Evolutionary conservation across 2,888 invertebrate species (phyloP).

Genomic region (Eupithecia centaureata): DNA sequence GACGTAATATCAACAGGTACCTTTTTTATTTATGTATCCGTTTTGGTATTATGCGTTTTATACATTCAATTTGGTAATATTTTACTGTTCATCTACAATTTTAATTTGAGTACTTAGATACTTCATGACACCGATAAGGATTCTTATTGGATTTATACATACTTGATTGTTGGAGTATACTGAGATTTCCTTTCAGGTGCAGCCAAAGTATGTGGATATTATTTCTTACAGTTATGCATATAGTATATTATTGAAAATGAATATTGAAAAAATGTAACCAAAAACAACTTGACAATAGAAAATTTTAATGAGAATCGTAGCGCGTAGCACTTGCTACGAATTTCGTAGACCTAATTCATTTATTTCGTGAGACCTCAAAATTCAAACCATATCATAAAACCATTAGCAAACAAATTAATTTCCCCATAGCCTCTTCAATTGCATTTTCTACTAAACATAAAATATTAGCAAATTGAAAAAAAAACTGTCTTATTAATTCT

Average conservation of each 20-base stretch:
- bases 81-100: not conserved
- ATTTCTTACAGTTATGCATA: too few species aligned
- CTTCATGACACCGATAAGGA: not conserved
- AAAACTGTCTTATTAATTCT: too few species aligned
- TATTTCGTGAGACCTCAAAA: not conserved
- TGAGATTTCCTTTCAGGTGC: not conserved
- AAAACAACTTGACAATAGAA: too few species aligned
- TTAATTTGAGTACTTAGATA: not conserved
- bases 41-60: not conserved
- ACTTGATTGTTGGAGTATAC: not conserved
- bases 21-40: not conserved
- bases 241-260: too few species aligned
- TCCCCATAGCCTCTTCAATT: too few species aligned
- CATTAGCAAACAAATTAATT: too few species aligned
- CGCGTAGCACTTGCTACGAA: conserved; percentile 7
- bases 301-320: not conserved
- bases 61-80: not conserved
- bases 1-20: conserved; percentile 3
- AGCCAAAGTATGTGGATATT: not conserved
- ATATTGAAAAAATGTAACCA: too few species aligned
- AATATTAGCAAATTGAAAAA: too few species aligned
- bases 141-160: not conserved
- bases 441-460: too few species aligned
- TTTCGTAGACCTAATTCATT: not conserved
- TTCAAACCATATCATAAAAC: too few species aligned